Percentiles rank a stretch among this genome's conserved stretches.
Conservation (phyloP, 2,888 invertebrate genomes). For the Leucophenga maculata region DNA sequence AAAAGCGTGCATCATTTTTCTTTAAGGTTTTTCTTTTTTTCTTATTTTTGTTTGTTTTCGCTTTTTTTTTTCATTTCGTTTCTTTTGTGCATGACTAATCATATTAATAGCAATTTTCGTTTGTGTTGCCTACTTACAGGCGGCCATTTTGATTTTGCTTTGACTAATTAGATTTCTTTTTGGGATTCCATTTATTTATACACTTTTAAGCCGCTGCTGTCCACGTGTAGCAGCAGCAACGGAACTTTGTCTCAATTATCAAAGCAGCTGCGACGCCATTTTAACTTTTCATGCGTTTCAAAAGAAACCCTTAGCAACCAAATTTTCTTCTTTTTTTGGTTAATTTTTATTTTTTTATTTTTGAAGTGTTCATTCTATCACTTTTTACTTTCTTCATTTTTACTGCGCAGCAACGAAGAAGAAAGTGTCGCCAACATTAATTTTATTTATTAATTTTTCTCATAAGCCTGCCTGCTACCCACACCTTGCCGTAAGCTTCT, state of each 20-base stretch:
- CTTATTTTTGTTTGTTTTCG: neutral
- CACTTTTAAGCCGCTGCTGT: conserved; percentile 14
- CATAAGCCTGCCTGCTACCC: neutral
- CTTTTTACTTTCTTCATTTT: conserved; percentile 34
- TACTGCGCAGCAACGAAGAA: conserved; percentile 36
- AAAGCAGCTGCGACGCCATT: conserved; percentile 10
- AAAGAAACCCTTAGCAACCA: conserved; percentile 62
- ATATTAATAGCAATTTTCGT: conserved; percentile 15
- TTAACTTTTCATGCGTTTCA: conserved; percentile 35
- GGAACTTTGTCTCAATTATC: conserved; percentile 16
- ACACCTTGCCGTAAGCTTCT: neutral
- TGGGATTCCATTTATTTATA: neutral
- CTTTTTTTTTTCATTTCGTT: neutral
- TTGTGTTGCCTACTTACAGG: conserved; percentile 53
- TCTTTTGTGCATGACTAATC: conserved; percentile 13
- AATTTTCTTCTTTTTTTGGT: neutral
- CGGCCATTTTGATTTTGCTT: conserved; percentile 31
- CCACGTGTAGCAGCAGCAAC: conserved; percentile 4
- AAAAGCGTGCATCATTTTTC: conserved; percentile 61
- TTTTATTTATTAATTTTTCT: conserved; percentile 68
- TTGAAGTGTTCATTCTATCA: conserved; percentile 5
- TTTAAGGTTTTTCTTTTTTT: conserved; percentile 42
- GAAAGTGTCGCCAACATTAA: conserved; percentile 68
- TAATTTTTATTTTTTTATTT: too few species aligned
- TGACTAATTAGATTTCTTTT: conserved; percentile 61